Evolutionary conservation across 2,113 vertebrate species (phyloP).

Genomic region (Salvator merianae): DNA sequence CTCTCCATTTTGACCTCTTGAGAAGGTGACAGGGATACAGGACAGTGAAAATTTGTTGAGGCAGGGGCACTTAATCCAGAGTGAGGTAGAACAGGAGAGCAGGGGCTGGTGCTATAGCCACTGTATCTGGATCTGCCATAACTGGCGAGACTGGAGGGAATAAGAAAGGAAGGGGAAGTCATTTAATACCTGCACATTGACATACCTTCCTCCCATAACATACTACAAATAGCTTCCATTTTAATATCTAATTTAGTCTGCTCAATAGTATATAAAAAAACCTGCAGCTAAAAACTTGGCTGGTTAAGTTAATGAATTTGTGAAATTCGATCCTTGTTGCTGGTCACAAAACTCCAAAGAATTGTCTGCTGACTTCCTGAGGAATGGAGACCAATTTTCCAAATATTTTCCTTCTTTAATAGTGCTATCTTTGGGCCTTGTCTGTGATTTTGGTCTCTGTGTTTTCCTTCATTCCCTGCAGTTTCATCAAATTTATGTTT

Average conservation of each 20-base stretch:
- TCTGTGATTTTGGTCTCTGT: neutral
- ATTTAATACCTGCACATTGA: constrained; percentile 20
- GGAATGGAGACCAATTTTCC: neutral
- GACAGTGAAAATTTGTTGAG: constrained; percentile 70
- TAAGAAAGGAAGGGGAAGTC: constrained; percentile 40
- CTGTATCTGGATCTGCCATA: constrained; percentile 74
- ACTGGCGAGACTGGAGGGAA: constrained; percentile 12
- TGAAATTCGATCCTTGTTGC: neutral
- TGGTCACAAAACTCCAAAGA: neutral
- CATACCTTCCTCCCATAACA: neutral
- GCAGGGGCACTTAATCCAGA: constrained; percentile 67
- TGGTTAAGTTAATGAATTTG: neutral
- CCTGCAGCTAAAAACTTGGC: neutral
- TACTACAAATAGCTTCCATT: neutral
- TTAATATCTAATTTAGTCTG: neutral
- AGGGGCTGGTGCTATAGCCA: constrained; percentile 74
- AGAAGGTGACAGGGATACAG: constrained; percentile 64
- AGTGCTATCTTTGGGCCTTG: neutral
- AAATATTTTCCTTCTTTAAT: neutral
- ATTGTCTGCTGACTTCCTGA: too few species aligned
- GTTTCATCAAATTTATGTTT: too few species aligned
- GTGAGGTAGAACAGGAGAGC: constrained; percentile 73
- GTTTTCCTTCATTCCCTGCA: neutral
- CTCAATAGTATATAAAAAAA: neutral
- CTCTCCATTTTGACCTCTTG: constrained; percentile 83